Evolutionary conservation across 1,140 invertebrate genomes (phyloP).

Genomic region (Drosophila tani): DNA sequence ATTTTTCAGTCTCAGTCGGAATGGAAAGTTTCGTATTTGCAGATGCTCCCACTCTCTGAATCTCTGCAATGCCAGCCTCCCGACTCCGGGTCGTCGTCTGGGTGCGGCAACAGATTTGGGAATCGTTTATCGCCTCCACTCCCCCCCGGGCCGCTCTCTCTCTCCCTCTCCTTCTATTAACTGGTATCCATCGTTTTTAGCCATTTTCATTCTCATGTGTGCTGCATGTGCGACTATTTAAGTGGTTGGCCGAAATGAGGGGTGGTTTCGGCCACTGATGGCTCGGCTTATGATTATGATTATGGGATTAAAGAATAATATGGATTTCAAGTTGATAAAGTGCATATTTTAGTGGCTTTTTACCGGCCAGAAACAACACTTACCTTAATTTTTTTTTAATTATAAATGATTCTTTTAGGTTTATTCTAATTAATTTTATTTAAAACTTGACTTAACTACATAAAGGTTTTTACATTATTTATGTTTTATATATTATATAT

Average conservation of each 20-base stretch:
- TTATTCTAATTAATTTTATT: not conserved
- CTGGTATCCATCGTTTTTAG: slow-evolving; percentile 49
- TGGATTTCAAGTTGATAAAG: not conserved
- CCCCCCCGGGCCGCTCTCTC: not conserved
- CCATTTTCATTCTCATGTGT: slow-evolving; percentile 45
- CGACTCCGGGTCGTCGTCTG: slow-evolving; percentile 24
- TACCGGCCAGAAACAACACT: no score
- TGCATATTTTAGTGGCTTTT: not conserved
- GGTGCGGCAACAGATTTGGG: slow-evolving; percentile 55
- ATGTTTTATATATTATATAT: not conserved
- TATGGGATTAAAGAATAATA: not conserved
- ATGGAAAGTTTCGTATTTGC: slow-evolving; percentile 74
- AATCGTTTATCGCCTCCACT: slow-evolving; percentile 45
- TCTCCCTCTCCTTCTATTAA: slow-evolving; percentile 14
- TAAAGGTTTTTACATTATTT: not conserved
- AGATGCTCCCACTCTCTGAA: slow-evolving; percentile 44
- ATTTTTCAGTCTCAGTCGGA: slow-evolving; percentile 71
- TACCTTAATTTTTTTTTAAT: no score
- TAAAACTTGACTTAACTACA: not conserved
- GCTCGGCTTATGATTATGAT: not conserved
- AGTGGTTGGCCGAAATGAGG: slow-evolving; percentile 2
- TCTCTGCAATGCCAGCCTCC: slow-evolving; percentile 4
- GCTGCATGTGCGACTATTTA: slow-evolving; percentile 27
- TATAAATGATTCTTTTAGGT: not conserved
- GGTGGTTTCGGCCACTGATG: slow-evolving; percentile 19